A percentile compares a stretch with the other conserved stretches of the same genome.
Evolutionary conservation across 1,140 invertebrate species (phyloP).

Genomic region (Rhynchophorus ferrugineus): DNA sequence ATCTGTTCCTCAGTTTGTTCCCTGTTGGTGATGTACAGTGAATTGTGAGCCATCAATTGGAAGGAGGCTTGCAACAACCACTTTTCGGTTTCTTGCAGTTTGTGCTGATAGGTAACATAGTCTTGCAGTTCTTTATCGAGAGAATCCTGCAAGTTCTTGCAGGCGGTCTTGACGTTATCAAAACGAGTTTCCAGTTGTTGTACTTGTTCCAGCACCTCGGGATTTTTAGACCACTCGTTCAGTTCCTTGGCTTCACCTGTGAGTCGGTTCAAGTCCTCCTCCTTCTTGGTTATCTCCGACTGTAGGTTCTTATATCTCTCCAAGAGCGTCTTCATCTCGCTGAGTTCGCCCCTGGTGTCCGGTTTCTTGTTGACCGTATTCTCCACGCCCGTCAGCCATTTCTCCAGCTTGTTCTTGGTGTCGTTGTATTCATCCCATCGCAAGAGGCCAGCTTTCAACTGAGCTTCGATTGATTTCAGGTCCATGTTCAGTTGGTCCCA

Average conservation of each 20-base stretch:
- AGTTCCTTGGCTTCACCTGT: slow-evolving; percentile 64
- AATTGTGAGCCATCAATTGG: slow-evolving; percentile 93
- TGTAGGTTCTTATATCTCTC: slow-evolving; percentile 76
- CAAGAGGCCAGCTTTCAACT: slow-evolving; percentile 65
- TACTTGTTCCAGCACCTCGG: slow-evolving; percentile 53
- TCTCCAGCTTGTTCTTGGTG: slow-evolving; percentile 56
- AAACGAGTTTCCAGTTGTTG: slow-evolving; percentile 58
- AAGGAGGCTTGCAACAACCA: slow-evolving; percentile 93
- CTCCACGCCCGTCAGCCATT: slow-evolving; percentile 64
- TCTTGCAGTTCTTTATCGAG: slow-evolving; percentile 75
- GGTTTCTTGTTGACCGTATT: slow-evolving; percentile 53
- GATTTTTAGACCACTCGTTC: slow-evolving; percentile 59
- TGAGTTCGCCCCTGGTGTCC: slow-evolving; percentile 71
- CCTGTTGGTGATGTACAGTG: slow-evolving; percentile 82
- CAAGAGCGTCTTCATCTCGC: slow-evolving; percentile 83
- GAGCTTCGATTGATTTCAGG: slow-evolving; percentile 66
- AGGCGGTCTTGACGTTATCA: slow-evolving; percentile 53
- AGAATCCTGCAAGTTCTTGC: slow-evolving; percentile 51
- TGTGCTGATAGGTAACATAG: slow-evolving; percentile 80
- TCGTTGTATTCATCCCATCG: slow-evolving; percentile 78
- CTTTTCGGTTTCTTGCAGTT: slow-evolving; percentile 89
- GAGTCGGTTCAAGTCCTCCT: slow-evolving; percentile 63
- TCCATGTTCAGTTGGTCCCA: slow-evolving; percentile 80
- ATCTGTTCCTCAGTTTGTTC: slow-evolving; percentile 88
- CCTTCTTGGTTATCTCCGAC: slow-evolving; percentile 66